Conservation (phyloP, 1,140 invertebrate species). For the Euwallacea similis region DNA sequence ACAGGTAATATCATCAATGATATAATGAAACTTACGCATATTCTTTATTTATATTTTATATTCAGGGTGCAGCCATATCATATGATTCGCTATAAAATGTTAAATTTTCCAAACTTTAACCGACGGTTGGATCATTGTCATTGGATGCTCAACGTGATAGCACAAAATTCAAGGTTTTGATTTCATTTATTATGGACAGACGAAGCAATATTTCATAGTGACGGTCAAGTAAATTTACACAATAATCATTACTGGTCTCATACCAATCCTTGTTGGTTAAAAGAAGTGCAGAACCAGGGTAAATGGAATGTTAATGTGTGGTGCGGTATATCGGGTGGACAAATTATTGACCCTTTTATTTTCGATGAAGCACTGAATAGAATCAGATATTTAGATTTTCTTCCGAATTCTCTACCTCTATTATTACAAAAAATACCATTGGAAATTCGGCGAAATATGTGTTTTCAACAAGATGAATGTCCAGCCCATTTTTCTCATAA, state of each 20-base stretch:
- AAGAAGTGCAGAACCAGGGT: slow-evolving; percentile 30
- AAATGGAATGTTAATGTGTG: slow-evolving; percentile 45
- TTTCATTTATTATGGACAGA: slow-evolving; percentile 41
- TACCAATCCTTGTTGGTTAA: slow-evolving; percentile 45
- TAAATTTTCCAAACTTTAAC: slow-evolving; percentile 1
- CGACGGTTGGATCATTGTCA: slow-evolving; percentile 3
- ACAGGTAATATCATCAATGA: background rate
- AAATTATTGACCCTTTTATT: slow-evolving; percentile 47
- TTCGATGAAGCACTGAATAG: slow-evolving; percentile 40
- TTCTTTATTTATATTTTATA: background rate
- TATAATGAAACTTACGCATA: too few species aligned
- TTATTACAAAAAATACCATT: slow-evolving; percentile 49
- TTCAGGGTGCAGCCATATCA: slow-evolving; percentile 9
- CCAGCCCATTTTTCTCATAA: slow-evolving; percentile 38
- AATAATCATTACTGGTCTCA: slow-evolving; percentile 45
- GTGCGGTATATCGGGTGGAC: slow-evolving; percentile 46
- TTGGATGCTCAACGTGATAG: slow-evolving; percentile 11
- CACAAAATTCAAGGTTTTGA: slow-evolving; percentile 34
- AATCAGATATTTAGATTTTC: slow-evolving; percentile 45
- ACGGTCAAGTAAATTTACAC: slow-evolving; percentile 45
- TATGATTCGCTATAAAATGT: background rate
- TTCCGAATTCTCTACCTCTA: slow-evolving; percentile 45
- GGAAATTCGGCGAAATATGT: slow-evolving; percentile 40
- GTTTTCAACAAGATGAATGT: slow-evolving; percentile 46
- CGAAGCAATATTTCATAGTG: slow-evolving; percentile 45